Evolutionary conservation across 1,140 invertebrate species (phyloP).

Genomic region (Lineus longissimus): DNA sequence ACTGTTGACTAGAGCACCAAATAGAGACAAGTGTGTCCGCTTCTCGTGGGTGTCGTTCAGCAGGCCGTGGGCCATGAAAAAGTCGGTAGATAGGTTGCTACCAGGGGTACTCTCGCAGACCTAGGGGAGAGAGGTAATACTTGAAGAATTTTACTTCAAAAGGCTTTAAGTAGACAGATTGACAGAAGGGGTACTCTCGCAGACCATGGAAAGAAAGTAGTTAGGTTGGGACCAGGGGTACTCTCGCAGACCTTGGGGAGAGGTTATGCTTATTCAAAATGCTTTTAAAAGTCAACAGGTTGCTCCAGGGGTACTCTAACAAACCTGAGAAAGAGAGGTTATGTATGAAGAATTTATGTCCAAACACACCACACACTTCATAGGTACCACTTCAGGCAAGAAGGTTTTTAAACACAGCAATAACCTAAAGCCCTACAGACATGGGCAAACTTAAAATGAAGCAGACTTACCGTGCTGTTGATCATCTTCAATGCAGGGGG

Average conservation of each 20-base stretch:
- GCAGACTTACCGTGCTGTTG: neutral
- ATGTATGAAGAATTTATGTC: too few relatives aligned
- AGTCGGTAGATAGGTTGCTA: neutral
- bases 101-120: too few relatives aligned
- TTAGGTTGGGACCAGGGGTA: too few relatives aligned
- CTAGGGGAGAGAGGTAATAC: neutral
- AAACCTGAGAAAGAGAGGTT: neutral
- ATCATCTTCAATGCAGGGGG: neutral
- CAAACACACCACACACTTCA: too few relatives aligned
- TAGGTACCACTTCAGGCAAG: too few relatives aligned
- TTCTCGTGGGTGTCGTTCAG: slow-evolving; percentile 28
- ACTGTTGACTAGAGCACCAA: slow-evolving; percentile 32
- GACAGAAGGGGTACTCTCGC: slow-evolving; percentile 7
- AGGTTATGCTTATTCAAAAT: neutral
- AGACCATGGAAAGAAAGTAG: neutral
- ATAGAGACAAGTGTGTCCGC: slow-evolving; percentile 22
- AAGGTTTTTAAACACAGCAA: too few relatives aligned
- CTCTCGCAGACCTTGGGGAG: neutral
- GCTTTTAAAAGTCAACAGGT: neutral
- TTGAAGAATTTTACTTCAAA: neutral
- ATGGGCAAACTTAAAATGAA: too few relatives aligned
- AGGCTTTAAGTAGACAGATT: neutral
- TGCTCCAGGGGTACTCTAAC: slow-evolving; percentile 5
- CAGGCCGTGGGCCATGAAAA: slow-evolving; percentile 10
- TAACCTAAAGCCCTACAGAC: too few relatives aligned